A percentile compares a stretch with the other conserved stretches of the same genome.
phyloP scores from a whole-genome alignment of 2,113 vertebrate species.

The Sebastes schlegelii region DNA sequence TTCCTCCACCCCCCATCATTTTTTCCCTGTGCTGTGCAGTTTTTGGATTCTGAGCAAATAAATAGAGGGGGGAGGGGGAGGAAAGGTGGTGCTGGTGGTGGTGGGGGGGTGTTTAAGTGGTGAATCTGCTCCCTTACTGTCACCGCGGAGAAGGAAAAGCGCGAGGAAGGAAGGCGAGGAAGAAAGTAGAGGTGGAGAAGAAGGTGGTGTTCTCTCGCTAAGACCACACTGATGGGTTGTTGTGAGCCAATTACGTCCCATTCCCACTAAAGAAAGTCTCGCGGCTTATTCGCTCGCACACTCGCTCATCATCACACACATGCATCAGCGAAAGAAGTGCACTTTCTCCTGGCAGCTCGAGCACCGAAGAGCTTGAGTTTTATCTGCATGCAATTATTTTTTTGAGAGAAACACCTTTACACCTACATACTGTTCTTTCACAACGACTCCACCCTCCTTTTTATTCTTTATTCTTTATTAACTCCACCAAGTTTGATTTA shows the following conservation, averaged over 20 bases:
- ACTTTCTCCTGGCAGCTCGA: conserved; percentile 43
- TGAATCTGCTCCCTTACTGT: conserved; percentile 65
- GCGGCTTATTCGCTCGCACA: conserved; percentile 31
- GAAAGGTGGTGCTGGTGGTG: not conserved
- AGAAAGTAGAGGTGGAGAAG: conserved; percentile 53
- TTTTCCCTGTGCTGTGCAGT: conserved; percentile 73
- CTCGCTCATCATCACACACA: conserved; percentile 36
- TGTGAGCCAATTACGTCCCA: conserved; percentile 69
- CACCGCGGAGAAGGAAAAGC: conserved; percentile 40
- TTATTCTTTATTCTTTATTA: not conserved
- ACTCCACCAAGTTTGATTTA: too few relatives aligned
- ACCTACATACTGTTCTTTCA: conserved; percentile 38
- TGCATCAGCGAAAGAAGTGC: conserved; percentile 48
- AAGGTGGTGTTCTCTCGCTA: conserved; percentile 62
- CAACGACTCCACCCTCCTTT: not conserved
- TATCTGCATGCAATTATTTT: conserved; percentile 49
- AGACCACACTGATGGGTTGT: conserved; percentile 64
- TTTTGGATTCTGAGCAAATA: conserved; percentile 77
- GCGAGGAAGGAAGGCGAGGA: conserved; percentile 26
- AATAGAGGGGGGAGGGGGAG: conserved; percentile 52
- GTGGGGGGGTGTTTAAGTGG: conserved; percentile 56
- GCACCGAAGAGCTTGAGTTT: conserved; percentile 39
- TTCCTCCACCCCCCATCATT: conserved; percentile 31
- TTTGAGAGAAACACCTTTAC: conserved; percentile 47
- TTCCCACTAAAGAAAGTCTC: conserved; percentile 64